phyloP scores from a whole-genome alignment of 2,113 vertebrate species.

The Zosterops japonicus region DNA sequence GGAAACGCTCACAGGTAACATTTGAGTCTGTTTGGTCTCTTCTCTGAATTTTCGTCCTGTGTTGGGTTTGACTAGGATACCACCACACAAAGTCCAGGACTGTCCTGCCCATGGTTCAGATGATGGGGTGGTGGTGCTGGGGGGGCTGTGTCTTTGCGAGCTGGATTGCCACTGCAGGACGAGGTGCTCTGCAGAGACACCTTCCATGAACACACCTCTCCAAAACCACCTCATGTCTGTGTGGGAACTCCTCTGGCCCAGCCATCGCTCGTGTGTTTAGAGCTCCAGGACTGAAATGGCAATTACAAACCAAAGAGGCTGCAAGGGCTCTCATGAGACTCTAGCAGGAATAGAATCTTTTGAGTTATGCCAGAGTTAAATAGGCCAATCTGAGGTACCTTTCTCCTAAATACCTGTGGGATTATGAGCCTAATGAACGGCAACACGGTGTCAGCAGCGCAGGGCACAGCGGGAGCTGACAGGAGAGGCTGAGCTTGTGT shows the following conservation, averaged over 20 bases:
- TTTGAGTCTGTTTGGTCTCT: not conserved
- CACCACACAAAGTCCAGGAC: accelerated
- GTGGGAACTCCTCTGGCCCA: not conserved
- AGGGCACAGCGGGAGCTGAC: not conserved
- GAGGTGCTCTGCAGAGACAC: not conserved
- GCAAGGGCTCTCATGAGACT: not conserved
- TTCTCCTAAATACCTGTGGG: not conserved
- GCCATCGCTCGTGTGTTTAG: accelerated
- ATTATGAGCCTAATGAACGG: not conserved
- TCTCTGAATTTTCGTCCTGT: not conserved
- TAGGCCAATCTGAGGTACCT: not conserved
- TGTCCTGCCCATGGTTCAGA: accelerated
- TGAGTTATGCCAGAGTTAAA: not conserved
- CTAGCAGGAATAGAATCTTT: not conserved
- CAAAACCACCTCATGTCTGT: not conserved
- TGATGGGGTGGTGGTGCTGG: not conserved
- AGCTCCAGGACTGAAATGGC: not conserved
- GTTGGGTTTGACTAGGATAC: accelerated
- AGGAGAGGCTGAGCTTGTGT: not conserved
- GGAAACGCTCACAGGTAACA: not conserved
- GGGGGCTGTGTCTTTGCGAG: not conserved
- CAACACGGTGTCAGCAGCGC: accelerated
- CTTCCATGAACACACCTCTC: not conserved
- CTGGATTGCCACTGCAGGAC: accelerated
- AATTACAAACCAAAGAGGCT: not conserved